A percentile compares a stretch with the other conserved stretches of the same genome.
Conservation (phyloP, 2,888 invertebrate species). For the Morpho achilles region DNA sequence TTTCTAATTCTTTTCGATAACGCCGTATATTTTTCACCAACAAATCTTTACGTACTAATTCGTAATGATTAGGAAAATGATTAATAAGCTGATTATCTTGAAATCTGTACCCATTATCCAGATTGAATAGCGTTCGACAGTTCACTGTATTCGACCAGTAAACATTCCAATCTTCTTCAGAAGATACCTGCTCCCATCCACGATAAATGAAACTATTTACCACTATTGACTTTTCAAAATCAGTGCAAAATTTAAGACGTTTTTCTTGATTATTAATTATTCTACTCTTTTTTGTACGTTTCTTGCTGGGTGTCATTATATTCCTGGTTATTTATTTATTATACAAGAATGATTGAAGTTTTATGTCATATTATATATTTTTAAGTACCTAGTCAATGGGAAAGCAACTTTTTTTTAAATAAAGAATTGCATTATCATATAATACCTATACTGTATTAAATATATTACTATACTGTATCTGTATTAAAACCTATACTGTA, state of each 20-base stretch:
- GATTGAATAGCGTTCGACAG: conserved; percentile 94
- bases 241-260: conserved; percentile 82
- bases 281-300: neutral
- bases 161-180: conserved; percentile 97
- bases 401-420: no score
- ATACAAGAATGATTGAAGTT: no score
- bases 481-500: no score
- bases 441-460: no score
- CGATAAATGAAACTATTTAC: conserved; percentile 94
- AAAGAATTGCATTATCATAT: no score
- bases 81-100: conserved; percentile 96
- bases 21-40: conserved; percentile 97
- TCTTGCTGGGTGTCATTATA: neutral
- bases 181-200: conserved; percentile 91
- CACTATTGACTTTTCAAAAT: conserved; percentile 95
- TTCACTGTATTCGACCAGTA: conserved; percentile 97
- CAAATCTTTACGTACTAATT: conserved; percentile 96
- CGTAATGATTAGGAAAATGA: conserved; percentile 98
- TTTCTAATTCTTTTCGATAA: conserved; percentile 94
- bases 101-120: conserved; percentile 95
- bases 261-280: conserved; percentile 33
- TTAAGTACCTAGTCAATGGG: no score
- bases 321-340: neutral
- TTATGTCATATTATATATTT: no score
- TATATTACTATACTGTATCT: no score